Evolutionary conservation across 2,888 invertebrate species (phyloP).

Genomic region (Trachelus iudaicus): DNA sequence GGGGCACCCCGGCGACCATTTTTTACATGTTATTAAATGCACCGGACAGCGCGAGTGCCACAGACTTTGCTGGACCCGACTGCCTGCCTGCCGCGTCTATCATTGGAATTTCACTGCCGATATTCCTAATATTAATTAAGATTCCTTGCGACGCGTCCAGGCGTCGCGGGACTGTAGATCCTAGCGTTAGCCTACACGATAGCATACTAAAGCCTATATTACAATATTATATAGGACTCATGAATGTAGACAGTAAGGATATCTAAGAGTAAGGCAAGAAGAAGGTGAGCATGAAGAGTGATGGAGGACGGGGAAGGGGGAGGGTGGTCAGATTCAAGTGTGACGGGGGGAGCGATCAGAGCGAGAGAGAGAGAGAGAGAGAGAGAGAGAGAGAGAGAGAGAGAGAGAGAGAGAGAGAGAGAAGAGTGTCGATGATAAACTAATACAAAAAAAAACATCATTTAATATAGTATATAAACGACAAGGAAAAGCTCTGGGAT

Average conservation of each 20-base stretch:
- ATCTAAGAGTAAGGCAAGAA: slow-evolving; percentile 27
- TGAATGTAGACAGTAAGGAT: slow-evolving; percentile 42
- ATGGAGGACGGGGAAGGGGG: slow-evolving; percentile 1
- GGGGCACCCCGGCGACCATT: slow-evolving; percentile 40
- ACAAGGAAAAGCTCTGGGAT: slow-evolving; percentile 38
- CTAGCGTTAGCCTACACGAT: slow-evolving; percentile 57
- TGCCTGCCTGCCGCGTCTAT: slow-evolving; percentile 61
- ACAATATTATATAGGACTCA: slow-evolving; percentile 41
- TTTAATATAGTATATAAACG: background rate
- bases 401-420: slow-evolving; percentile 15
- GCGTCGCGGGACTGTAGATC: slow-evolving; percentile 49
- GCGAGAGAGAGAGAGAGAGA: slow-evolving; percentile 14
- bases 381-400: slow-evolving; percentile 18
- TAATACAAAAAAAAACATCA: background rate
- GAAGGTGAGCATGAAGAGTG: slow-evolving; percentile 15
- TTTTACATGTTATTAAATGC: slow-evolving; percentile 38
- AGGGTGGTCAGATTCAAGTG: slow-evolving; percentile 8
- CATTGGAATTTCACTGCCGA: slow-evolving; percentile 66
- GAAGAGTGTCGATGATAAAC: slow-evolving; percentile 10
- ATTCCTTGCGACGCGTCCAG: slow-evolving; percentile 46
- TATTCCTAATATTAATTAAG: slow-evolving; percentile 62
- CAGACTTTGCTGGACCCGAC: slow-evolving; percentile 45
- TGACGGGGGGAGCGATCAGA: slow-evolving; percentile 16
- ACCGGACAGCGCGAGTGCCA: slow-evolving; percentile 34
- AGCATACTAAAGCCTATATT: slow-evolving; percentile 58